Conservation (phyloP, 2,113 vertebrate genomes). For the Brienomyrus brachyistius region DNA sequence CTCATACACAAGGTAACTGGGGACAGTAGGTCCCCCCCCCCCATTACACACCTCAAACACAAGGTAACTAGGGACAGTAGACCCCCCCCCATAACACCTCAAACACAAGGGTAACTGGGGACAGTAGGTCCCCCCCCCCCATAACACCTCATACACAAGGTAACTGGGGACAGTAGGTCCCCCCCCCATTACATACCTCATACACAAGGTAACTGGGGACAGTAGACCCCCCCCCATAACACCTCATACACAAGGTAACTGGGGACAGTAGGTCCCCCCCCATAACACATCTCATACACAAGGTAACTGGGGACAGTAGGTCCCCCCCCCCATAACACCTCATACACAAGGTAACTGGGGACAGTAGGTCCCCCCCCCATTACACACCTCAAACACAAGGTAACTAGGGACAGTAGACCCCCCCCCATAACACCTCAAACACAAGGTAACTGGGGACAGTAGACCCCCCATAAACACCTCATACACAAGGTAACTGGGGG, state of each 20-base stretch:
- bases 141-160: background rate
- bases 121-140: too few relatives aligned
- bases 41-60: background rate
- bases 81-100: background rate
- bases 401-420: background rate
- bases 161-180: too few relatives aligned
- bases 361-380: background rate
- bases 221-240: background rate
- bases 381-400: too few relatives aligned
- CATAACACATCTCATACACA: background rate
- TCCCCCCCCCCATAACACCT: too few relatives aligned
- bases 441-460: too few relatives aligned
- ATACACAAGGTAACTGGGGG: too few relatives aligned
- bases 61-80: background rate
- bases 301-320: background rate
- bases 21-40: background rate
- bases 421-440: too few relatives aligned
- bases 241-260: background rate
- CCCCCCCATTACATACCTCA: background rate
- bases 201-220: background rate
- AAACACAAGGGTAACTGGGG: background rate
- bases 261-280: background rate
- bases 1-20: background rate
- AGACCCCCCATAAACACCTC: too few relatives aligned
- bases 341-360: background rate